Evolutionary conservation across 2,888 invertebrate species (phyloP), one percentile per base, ranked within the genome.

Genomic region (Lepidonotus clava): DNA sequence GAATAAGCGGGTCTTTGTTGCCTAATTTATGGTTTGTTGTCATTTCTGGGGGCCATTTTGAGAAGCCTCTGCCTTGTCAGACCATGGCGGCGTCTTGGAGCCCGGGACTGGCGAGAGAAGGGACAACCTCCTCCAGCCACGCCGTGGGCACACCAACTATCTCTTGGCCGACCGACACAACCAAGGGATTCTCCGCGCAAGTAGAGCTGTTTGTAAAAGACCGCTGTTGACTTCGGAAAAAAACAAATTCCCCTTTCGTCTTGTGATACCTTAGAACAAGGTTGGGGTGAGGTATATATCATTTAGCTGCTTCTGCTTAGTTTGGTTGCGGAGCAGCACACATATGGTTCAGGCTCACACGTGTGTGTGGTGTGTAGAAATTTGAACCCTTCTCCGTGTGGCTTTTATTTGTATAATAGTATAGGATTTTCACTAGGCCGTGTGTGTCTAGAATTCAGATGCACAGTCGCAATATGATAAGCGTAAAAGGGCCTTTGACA

Each of bases 11-110:
- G 71, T 34, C 71, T 71, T 71, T 71, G 71, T 71, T 34, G 71
- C 2, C 38, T 71, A 71, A 71, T 71, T 71, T 71, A 71, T 71
- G 34, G 71, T 71, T 71, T 71, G 71, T 71, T 71, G 71, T 71
- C 71, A 34, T 71, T 71, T 71, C 71, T 71, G 36, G 71, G 36
- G 71, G 71, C 36, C 71, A 71, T 71, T 36, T 71, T 38, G 36
- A 18, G 34, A 38, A 34, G 24, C 36, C 24, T 61, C 61, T 71
- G 71, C 36, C 71, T 71, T 71, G 36, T 71, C 38, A 11, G 8
- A 18, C 46, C 46, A 46, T 46, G 6, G 46, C 46, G 6, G 46
- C 46, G 46, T 46, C 18, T 18, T 53, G 11, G 4, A 53, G 8
- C 8, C 46, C 46, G 28, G 61, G 4, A 11, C 28, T 61, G 24